Percentiles rank a stretch among this genome's conserved stretches.
Evolutionary conservation across 2,113 vertebrate genomes (phyloP).

Genomic region (Balaenoptera acutorostrata): DNA sequence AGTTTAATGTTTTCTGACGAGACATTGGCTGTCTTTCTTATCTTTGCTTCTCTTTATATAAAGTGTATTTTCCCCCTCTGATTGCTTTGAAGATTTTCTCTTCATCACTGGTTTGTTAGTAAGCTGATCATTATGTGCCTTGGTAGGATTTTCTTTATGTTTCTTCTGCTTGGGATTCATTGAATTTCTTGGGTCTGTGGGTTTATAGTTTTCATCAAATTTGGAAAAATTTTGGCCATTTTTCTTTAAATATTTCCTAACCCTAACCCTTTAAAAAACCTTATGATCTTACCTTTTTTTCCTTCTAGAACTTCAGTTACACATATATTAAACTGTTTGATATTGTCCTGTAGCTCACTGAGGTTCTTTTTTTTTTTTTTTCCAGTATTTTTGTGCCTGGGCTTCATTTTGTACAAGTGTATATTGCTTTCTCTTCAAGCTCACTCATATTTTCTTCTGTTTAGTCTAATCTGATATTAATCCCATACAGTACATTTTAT

Average conservation of each 20-base stretch:
- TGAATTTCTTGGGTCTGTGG: neutral
- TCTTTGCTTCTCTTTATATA: neutral
- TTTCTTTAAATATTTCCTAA: neutral
- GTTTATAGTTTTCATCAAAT: neutral
- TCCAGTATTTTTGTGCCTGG: neutral
- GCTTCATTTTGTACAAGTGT: neutral
- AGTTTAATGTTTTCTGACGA: neutral
- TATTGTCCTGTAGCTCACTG: neutral
- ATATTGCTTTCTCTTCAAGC: neutral
- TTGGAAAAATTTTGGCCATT: neutral
- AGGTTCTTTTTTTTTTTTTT: neutral
- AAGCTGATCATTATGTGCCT: neutral
- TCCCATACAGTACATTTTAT: neutral
- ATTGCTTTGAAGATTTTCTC: neutral
- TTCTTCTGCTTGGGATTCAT: neutral
- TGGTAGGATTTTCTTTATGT: neutral
- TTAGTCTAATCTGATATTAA: neutral
- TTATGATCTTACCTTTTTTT: neutral
- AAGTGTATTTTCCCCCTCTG: neutral
- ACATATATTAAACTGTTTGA: neutral
- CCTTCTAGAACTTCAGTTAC: neutral
- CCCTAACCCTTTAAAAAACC: too few species aligned
- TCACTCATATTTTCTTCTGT: neutral
- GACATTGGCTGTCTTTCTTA: neutral
- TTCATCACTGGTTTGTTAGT: neutral